Evolutionary conservation across 1,140 invertebrate genomes (phyloP), one percentile per base, ranked within the genome.

Genomic region (Heliconius eleuchia): DNA sequence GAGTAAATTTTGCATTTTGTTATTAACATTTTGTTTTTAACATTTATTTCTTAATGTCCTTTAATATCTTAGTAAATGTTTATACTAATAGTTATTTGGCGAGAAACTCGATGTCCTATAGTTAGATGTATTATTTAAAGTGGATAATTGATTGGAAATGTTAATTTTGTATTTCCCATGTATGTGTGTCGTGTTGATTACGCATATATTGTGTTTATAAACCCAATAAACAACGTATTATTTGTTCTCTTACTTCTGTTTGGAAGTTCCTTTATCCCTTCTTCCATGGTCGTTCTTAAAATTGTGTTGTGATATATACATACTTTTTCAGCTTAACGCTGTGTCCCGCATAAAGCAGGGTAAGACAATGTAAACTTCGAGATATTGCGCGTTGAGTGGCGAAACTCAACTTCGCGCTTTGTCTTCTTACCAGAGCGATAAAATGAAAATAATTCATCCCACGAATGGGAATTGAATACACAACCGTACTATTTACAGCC

Each of bases 171-270:
- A 30, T 30, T 27, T 13, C 60, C 27, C 55, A 23, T 23, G 55
- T n/a, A 52, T 52, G 50, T 52, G 55, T 60, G 55, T 23, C 55
- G 55, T 60, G 55, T 60, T n/a, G n/a, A 60, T 60, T 60, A 23
- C 55, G 55, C n/a, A 60, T 60, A 60, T 23, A 23, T 60, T 60
- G 55, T 60, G 55, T 60, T 60, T 60, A 66, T 66, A 30, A 66
- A 66, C 60, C 60, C 60, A 66, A 66, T 66, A 66, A 66, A 66
- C 60, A 13, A 66, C 60, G 27, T 66, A 66, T 30, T 66, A 66
- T 66, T 66, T 66, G 60, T 66, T 66, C 60, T 16, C 60, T 66
- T 30, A 66, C 23, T 66, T 66, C 27, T 66, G 60, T 66, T 66
- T 66, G 60, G 60, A 66, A 66, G 23, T 66, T 66, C 60, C 60